Evolutionary conservation across 2,888 invertebrate genomes (phyloP).

Genomic region (Diaperis boleti): DNA sequence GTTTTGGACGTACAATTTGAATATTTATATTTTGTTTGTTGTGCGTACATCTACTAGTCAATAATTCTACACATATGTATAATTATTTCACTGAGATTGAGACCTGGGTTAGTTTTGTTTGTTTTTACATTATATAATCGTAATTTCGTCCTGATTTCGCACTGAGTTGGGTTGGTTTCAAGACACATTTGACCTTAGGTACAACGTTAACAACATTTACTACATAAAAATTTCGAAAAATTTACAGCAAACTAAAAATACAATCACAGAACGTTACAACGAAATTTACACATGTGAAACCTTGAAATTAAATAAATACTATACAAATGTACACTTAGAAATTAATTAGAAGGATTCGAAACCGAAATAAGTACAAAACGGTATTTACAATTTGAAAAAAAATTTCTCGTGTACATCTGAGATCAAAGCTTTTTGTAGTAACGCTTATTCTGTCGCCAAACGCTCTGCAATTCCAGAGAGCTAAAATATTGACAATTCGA

Average conservation of each 20-base stretch:
- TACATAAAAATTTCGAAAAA: constrained; percentile 57
- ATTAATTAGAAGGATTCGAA: constrained; percentile 46
- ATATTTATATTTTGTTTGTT: constrained; percentile 56
- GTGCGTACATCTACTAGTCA: constrained; percentile 50
- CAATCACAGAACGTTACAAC: constrained; percentile 64
- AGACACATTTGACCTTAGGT: constrained; percentile 63
- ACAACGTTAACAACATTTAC: constrained; percentile 58
- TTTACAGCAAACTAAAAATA: constrained; percentile 58
- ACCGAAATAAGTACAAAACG: constrained; percentile 52
- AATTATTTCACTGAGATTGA: constrained; percentile 55
- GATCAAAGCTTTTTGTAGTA: constrained; percentile 54
- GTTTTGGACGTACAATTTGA: constrained; percentile 54
- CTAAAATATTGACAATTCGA: constrained; percentile 55
- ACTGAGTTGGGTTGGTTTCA: constrained; percentile 57
- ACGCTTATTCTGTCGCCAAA: constrained; percentile 46
- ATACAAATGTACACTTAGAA: constrained; percentile 65
- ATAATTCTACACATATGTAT: constrained; percentile 44
- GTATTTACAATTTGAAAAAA: constrained; percentile 49
- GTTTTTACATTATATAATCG: constrained; percentile 50
- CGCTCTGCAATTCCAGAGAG: constrained; percentile 56
- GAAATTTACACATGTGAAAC: constrained; percentile 55
- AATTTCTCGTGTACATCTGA: constrained; percentile 61
- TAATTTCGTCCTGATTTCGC: constrained; percentile 59
- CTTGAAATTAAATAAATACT: constrained; percentile 62
- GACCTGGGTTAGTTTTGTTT: constrained; percentile 55